These are phyloP conservation scores for Heteromormyrus szaboi DNA, from an alignment of 2,797 vertebrate genomes.

Conservation along the genomic window DNA sequence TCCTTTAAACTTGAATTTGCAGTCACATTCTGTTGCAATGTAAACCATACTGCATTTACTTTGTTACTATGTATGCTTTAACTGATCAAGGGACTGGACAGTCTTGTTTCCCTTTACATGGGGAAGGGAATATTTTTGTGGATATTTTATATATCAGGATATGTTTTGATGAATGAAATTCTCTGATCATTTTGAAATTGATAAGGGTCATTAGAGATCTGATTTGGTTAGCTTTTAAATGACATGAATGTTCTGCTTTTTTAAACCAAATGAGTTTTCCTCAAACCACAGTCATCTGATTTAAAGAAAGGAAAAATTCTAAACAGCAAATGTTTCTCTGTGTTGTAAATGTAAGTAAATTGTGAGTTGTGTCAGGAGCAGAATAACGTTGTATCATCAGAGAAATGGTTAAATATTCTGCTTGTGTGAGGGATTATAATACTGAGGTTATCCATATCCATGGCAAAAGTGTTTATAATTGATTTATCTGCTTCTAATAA, in stretches of 20 bases:
- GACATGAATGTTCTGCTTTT: conserved; percentile 20
- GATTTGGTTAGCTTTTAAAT: conserved; percentile 17
- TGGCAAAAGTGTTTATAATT: conserved; percentile 53
- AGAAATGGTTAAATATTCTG: conserved; percentile 55
- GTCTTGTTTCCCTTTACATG: not conserved
- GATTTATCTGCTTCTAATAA: conserved; percentile 67
- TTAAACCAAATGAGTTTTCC: not conserved
- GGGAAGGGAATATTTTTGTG: not conserved
- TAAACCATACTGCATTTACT: not conserved
- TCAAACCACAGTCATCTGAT: not conserved
- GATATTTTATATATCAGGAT: conserved; percentile 14
- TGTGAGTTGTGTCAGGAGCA: conserved; percentile 51
- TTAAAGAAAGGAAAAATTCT: conserved; percentile 15
- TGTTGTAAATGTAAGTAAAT: conserved; percentile 56
- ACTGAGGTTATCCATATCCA: conserved; percentile 56
- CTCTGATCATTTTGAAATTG: not conserved
- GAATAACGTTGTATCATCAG: conserved; percentile 46
- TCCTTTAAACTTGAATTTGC: not conserved
- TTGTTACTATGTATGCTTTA: not conserved
- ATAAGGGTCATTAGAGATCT: not conserved
- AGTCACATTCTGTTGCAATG: not conserved
- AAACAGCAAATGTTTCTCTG: conserved; percentile 26
- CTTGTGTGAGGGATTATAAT: conserved; percentile 56
- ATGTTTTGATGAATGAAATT: not conserved
- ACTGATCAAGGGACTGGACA: not conserved